These are phyloP conservation scores for Drosophila infuscata DNA, from an alignment of 2,888 invertebrate genomes.

Conservation along the genomic window DNA sequence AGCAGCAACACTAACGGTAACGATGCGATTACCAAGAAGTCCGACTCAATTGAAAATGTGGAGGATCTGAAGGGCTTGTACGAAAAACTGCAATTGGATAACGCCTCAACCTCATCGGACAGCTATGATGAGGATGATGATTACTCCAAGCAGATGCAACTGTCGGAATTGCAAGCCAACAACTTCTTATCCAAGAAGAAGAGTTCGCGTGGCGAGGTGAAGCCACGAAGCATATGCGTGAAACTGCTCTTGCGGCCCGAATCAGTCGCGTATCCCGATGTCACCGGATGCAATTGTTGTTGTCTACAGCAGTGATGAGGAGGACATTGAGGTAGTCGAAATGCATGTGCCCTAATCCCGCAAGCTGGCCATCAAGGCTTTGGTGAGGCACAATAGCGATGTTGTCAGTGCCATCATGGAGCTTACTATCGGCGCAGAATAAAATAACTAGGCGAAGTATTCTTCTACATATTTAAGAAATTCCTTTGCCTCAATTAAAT, in stretches of 20 bases:
- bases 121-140: slow-evolving; percentile 29
- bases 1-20: not conserved
- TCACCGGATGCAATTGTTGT: not conserved
- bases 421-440: slow-evolving; percentile 27
- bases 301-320: not conserved
- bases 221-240: slow-evolving; percentile 62
- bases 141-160: not conserved
- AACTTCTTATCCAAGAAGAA: not conserved
- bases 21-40: not conserved
- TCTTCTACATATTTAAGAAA: not conserved
- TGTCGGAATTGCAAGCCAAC: not conserved
- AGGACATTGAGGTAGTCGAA: slow-evolving; percentile 41
- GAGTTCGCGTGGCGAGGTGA: slow-evolving; percentile 63
- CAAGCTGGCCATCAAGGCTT: slow-evolving; percentile 49
- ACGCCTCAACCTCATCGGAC: slow-evolving; percentile 12
- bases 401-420: slow-evolving; percentile 74
- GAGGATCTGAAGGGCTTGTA: slow-evolving; percentile 31
- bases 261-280: slow-evolving; percentile 61
- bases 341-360: slow-evolving; percentile 63
- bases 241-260: slow-evolving; percentile 56
- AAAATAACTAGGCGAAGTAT: not conserved
- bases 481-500: not conserved
- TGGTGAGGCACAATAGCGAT: slow-evolving; percentile 56
- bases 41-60: not conserved
- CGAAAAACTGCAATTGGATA: slow-evolving; percentile 4